Base-by-base conservation (phyloP, 2,797 vertebrate species). In the Semaprochilodus insignis region DNA sequence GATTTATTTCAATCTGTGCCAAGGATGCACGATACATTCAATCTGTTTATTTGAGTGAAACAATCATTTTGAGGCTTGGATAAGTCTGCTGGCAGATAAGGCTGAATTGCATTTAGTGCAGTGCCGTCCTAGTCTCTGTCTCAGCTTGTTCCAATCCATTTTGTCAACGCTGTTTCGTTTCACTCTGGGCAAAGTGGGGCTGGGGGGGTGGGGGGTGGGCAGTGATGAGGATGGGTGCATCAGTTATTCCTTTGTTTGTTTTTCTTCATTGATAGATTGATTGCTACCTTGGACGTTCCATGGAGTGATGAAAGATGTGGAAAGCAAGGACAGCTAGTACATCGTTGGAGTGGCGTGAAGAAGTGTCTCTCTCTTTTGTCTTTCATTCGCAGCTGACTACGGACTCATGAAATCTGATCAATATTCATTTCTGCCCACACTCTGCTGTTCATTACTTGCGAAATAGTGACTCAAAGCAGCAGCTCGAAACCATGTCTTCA, bases 31-130 rank as follows among this genome's bases (percentile, higher is more conserved):
- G 92, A 95, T 95, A 91, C 91, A 92, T 94, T 92, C 93, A 94
- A 93, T 94, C 91, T 94, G 94, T 94, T 94, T 94, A 94, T 95
- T 94, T 94, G 90, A 94, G 91, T 93, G 92, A 92, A 93, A 93
- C 93, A 94, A 94, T 95, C 91, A 94, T 93, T 95, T 93, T 91
- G 80, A 84, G 74, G 85, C 74, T 62, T 55, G 88, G 87, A 88
- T 87, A 88, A 89, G 92, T 86, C 88, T 85, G 89, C 72, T 65
- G 86, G 88, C 67, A 82, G 92, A 94, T 92, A 93, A 92, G 91
- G 83, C 88, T 85, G 90, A 91, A 93, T 91, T 91, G 91, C 84
- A 87, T 93, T 92, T 91, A 92, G 88, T 72, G 55, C 54, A n/a
- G 13, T 23, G 52, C 80, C 65, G 81, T 87, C 85, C 78, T 86